Evolutionary conservation across 2,797 vertebrate species (phyloP).

Genomic region (Iguana delicatissima): DNA sequence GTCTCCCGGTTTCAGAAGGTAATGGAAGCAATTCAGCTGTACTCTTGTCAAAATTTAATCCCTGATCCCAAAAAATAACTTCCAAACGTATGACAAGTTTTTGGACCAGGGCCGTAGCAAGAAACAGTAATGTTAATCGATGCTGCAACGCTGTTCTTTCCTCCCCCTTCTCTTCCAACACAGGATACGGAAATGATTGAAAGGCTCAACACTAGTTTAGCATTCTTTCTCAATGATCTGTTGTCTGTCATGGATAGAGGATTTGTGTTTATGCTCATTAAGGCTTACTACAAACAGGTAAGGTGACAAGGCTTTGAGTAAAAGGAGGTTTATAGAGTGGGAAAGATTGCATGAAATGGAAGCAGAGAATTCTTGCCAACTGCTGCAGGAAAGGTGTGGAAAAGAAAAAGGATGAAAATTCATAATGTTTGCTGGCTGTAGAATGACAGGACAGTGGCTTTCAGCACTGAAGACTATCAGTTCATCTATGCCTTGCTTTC

Average conservation of each 20-base stretch:
- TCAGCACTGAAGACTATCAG: not conserved
- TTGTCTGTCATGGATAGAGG: slow-evolving; percentile 98
- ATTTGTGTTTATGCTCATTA: slow-evolving; percentile 94
- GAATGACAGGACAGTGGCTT: not conserved
- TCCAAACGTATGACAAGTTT: slow-evolving; percentile 3
- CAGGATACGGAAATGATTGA: slow-evolving; percentile 98
- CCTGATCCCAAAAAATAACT: slow-evolving; percentile 15
- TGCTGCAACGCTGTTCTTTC: not conserved
- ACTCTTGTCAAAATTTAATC: slow-evolving; percentile 21
- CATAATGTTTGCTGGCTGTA: not conserved
- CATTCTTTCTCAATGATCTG: slow-evolving; percentile 97
- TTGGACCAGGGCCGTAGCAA: not conserved
- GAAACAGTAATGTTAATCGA: slow-evolving; percentile 1
- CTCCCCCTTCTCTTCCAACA: slow-evolving; percentile 28
- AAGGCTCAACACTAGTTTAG: slow-evolving; percentile 95
- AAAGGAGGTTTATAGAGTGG: not conserved
- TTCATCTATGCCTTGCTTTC: not conserved
- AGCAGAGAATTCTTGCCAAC: not conserved
- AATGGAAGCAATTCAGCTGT: slow-evolving; percentile 59
- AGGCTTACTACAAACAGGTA: slow-evolving; percentile 98
- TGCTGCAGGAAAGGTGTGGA: not conserved
- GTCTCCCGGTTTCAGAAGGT: slow-evolving; percentile 98
- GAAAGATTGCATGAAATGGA: not conserved
- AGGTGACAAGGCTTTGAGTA: slow-evolving; percentile 31
- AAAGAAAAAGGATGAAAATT: not conserved